Evolutionary conservation across 2,797 vertebrate species (phyloP), one percentile per base, ranked within the genome.

Genomic region (Knipowitschia caucasica): DNA sequence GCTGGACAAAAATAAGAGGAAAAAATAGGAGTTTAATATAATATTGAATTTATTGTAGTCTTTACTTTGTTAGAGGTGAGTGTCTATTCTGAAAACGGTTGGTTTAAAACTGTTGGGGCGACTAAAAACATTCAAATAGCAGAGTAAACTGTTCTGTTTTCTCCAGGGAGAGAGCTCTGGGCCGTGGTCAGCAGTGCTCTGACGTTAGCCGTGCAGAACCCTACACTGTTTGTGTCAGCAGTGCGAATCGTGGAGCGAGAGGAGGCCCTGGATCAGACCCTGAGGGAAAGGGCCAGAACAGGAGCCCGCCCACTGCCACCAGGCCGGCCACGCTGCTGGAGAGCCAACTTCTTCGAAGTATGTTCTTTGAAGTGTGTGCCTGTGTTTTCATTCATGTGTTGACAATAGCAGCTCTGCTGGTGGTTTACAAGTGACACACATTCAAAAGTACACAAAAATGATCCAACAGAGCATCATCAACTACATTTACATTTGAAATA

Each of bases 231-330:
- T 1, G 96, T 99, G 21, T 94, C 94, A 0, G 94, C 94, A 0
- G 80, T 98, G 44, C 89, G 96, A 36, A 95, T 99, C 26, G 92
- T 97, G 0, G 95, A 99, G 78, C 82, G 94, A 3, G 96, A 99
- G 59, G 92, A 98, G 72, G 81, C 88, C 25, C 84, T 93, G 53
- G 93, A 93, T 62, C 67, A 52, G 0, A 51, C 77, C 20, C 80
- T 93, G 31, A 83, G 88, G 59, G 89, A 92, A 39, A 77, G 89
- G 36, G 76, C 59, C 0, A 67, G 61, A 0, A 14, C 34, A 2
- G 47, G 57, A 4, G 63, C 50, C 36, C 73, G 84, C 38, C 90
- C 92, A 30, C 80, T 92, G 11, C 90, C 91, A 7, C 84, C 88
- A 0, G 94, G 92, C 6, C 86, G 91, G 4, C 94, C 95, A 12